A percentile compares a stretch with the other conserved stretches of the same genome.
These are phyloP conservation scores for Hemicentrotus pulcherrimus DNA, from an alignment of 35 echinoderm and acorn worm genomes.

Conservation along the genomic window DNA sequence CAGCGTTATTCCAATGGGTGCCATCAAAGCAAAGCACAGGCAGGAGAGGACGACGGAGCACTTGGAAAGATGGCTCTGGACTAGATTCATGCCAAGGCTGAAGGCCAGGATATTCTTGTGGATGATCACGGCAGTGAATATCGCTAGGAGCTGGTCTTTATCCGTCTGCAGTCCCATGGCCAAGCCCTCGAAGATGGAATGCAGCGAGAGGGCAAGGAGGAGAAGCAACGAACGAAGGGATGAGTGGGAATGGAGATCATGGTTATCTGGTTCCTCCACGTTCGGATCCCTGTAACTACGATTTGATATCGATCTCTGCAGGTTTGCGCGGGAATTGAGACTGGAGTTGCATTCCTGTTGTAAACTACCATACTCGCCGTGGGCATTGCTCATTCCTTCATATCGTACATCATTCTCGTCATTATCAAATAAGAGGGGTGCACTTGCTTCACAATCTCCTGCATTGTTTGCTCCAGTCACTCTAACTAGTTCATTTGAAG, in stretches of 20 bases:
- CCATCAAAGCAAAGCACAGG: constrained; percentile 84
- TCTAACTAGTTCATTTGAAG: background rate
- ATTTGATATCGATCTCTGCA: constrained; percentile 22
- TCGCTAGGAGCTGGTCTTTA: constrained; percentile 48
- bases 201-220: constrained; percentile 75
- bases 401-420: background rate
- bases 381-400: background rate
- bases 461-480: background rate
- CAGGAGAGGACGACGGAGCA: constrained; percentile 64
- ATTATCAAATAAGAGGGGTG: background rate
- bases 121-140: constrained; percentile 82
- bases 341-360: background rate
- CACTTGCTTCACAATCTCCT: background rate
- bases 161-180: constrained; percentile 75
- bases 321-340: background rate
- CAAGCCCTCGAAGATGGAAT: constrained; percentile 91
- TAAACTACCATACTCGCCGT: background rate
- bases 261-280: constrained; percentile 48
- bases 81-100: constrained; percentile 82
- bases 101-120: constrained; percentile 93
- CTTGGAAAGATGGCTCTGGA: constrained; percentile 71
- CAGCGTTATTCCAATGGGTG: constrained; percentile 72
- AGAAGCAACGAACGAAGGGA: constrained; percentile 73
- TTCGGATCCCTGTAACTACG: background rate
- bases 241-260: constrained; percentile 72